Percentiles rank a stretch among this genome's conserved stretches.
These are phyloP conservation scores for Neotoxoptera formosana DNA, from an alignment of 1,140 invertebrate genomes.

Conservation along the genomic window DNA sequence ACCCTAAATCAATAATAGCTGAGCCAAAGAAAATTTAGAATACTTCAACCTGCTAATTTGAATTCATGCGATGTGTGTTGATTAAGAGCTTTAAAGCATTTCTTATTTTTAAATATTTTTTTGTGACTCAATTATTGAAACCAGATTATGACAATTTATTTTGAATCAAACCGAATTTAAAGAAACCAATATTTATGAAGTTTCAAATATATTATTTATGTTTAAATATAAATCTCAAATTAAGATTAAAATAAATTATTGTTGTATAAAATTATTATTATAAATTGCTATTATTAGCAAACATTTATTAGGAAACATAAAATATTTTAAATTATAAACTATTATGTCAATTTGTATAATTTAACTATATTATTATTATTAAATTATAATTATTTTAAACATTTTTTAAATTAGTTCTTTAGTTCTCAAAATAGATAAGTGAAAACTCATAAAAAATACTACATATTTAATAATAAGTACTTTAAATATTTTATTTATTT, in stretches of 20 bases:
- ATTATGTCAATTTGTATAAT: conserved; percentile 34
- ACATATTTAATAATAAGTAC: not conserved
- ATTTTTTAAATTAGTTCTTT: not conserved
- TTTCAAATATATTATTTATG: not conserved
- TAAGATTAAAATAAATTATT: not conserved
- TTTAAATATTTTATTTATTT: not conserved
- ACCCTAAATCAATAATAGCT: not conserved
- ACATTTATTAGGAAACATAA: not conserved
- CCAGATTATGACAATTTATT: conserved; percentile 12
- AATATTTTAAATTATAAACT: conserved; percentile 24
- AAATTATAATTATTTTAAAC: not conserved
- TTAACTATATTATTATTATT: not conserved
- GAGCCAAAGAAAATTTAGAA: not conserved
- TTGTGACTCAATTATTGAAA: not conserved
- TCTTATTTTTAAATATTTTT: not conserved
- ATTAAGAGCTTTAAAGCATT: not conserved
- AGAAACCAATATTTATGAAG: not conserved
- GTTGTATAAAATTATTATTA: conserved; percentile 36
- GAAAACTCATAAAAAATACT: not conserved
- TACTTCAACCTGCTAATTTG: conserved; percentile 33
- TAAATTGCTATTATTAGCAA: conserved; percentile 12
- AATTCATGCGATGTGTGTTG: conserved; percentile 21
- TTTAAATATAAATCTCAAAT: not conserved
- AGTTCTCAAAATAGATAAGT: not conserved
- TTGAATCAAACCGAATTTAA: not conserved